These are phyloP conservation scores for Bufo gargarizans DNA, from an alignment of 2,113 vertebrate genomes.

Conservation along the genomic window DNA sequence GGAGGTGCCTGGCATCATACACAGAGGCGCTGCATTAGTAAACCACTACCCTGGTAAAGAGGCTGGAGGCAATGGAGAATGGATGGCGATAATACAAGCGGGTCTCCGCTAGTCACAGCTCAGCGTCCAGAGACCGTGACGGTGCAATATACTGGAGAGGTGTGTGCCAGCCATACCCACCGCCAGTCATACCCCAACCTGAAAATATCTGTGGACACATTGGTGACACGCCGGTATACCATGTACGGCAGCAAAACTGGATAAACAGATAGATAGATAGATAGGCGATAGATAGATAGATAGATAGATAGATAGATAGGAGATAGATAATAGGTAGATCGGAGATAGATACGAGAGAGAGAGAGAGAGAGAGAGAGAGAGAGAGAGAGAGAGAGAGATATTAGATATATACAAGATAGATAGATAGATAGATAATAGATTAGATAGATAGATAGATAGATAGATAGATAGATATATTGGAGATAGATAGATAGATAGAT, in stretches of 20 bases:
- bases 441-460: too few relatives aligned
- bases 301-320: background rate
- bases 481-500: too few relatives aligned
- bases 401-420: background rate
- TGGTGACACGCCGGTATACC: too few relatives aligned
- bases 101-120: background rate
- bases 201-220: background rate
- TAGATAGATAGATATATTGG: too few relatives aligned
- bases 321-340: too few relatives aligned
- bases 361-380: too few relatives aligned
- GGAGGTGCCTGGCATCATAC: background rate
- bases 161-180: background rate
- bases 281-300: background rate
- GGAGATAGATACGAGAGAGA: background rate
- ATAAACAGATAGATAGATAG: background rate
- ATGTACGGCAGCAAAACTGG: background rate
- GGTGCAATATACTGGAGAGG: conserved; percentile 2
- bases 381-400: too few relatives aligned
- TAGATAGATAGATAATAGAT: background rate
- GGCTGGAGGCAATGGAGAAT: conserved; percentile 23
- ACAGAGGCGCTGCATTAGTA: background rate
- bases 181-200: background rate
- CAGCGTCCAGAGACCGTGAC: background rate
- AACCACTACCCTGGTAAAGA: background rate
- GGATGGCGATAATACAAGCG: background rate